phyloP scores from a whole-genome alignment of 2,797 vertebrate genomes.

The Psittacula echo region DNA sequence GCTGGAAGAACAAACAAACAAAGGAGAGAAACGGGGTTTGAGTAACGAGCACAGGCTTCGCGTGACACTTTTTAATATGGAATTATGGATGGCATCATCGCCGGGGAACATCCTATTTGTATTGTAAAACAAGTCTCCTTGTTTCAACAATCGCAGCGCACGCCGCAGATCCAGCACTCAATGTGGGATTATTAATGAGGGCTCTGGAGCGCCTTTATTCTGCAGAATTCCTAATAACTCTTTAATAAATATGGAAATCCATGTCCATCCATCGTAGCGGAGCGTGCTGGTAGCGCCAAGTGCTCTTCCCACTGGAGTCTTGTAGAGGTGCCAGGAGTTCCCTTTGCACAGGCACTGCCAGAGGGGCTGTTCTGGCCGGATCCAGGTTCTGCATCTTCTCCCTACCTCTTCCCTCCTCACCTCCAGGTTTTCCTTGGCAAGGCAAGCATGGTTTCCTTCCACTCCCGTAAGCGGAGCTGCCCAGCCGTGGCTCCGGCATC shows the following conservation, averaged over 20 bases:
- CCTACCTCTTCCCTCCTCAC: not conserved
- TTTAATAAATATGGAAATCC: not conserved
- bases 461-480: not conserved
- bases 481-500: not conserved
- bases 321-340: not conserved
- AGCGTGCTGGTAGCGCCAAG: rapidly evolving
- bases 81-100: slow-evolving; percentile 48
- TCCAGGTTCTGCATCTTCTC: not conserved
- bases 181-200: not conserved
- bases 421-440: not conserved
- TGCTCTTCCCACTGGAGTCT: rapidly evolving
- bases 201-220: not conserved
- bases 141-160: not conserved
- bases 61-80: slow-evolving; percentile 28
- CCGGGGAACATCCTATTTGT: not conserved
- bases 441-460: not conserved
- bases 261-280: not conserved
- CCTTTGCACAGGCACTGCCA: not conserved
- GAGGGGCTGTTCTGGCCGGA: not conserved
- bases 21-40: slow-evolving; percentile 37
- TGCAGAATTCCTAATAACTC: not conserved
- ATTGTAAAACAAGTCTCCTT: not conserved
- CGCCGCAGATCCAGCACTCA: not conserved
- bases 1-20: slow-evolving; percentile 27
- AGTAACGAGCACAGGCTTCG: slow-evolving; percentile 31